A percentile compares a stretch with the other conserved stretches of the same genome.
Conservation (phyloP, 2,113 vertebrate species). For the Corythornis vintsioides region DNA sequence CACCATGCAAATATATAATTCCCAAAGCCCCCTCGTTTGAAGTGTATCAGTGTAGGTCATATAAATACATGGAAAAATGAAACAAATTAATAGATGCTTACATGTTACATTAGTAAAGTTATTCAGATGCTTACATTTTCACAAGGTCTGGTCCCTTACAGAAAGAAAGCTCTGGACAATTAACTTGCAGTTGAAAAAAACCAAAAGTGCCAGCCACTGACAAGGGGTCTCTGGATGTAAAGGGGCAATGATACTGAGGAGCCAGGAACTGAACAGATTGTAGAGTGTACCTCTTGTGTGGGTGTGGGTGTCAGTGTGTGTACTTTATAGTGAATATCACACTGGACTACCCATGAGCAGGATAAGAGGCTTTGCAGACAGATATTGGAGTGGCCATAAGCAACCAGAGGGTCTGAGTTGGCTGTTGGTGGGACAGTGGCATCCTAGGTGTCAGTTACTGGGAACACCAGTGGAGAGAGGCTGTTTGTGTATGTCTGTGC, state of each 20-base stretch:
- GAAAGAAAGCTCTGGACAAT: background rate
- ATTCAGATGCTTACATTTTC: background rate
- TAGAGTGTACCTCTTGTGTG: accelerated
- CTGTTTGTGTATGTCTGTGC: background rate
- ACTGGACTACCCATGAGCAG: background rate
- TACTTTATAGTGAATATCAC: background rate
- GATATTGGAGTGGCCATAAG: background rate
- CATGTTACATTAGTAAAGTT: background rate
- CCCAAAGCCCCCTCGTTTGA: background rate
- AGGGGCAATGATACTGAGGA: background rate
- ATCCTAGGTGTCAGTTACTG: background rate
- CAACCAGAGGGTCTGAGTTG: background rate
- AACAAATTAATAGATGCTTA: background rate
- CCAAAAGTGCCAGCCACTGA: too few species aligned
- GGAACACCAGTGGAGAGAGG: too few species aligned
- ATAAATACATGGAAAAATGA: background rate
- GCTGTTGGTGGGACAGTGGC: background rate
- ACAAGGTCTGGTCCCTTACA: background rate
- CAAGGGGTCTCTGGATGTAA: background rate
- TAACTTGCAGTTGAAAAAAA: background rate
- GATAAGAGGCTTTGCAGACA: too few species aligned
- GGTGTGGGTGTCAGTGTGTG: too few species aligned
- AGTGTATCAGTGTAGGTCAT: background rate
- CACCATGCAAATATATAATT: background rate
- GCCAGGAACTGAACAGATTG: background rate